Percentiles rank a stretch among this genome's conserved stretches.
These are phyloP conservation scores for Sinodicranocentrus sp. DNA, from an alignment of 2,888 invertebrate genomes.

Conservation along the genomic window DNA sequence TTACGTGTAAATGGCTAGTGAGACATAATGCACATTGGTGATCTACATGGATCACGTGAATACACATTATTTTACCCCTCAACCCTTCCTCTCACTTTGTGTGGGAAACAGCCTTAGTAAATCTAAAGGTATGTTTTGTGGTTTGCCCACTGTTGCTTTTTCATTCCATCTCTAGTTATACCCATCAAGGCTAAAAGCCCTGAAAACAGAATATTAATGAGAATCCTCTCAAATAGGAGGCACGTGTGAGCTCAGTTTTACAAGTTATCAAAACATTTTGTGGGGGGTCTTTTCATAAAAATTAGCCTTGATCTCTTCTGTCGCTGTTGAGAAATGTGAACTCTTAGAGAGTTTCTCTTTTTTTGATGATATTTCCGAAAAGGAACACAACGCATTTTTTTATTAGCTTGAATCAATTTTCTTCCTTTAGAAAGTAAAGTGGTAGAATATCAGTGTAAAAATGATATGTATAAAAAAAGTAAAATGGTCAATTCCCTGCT, in stretches of 20 bases:
- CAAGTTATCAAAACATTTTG: conserved; percentile 12
- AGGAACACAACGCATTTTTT: neutral
- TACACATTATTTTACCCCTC: neutral
- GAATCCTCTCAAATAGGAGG: neutral
- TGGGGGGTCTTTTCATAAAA: conserved; percentile 26
- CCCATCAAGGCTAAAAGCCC: conserved; percentile 11
- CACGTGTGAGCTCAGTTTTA: neutral
- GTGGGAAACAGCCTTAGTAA: too few species aligned
- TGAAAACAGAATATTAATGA: conserved; percentile 7
- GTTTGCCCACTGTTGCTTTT: conserved; percentile 18
- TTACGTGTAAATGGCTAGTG: conserved; percentile 28
- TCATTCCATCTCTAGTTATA: conserved; percentile 18
- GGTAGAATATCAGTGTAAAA: too few species aligned
- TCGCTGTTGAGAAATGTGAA: neutral
- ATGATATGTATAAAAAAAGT: neutral
- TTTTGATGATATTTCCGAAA: neutral
- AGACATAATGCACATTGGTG: neutral
- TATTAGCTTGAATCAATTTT: neutral
- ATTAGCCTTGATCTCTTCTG: conserved; percentile 24
- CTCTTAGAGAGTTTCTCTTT: neutral
- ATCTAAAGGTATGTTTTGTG: neutral
- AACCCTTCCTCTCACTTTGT: neutral
- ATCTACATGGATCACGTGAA: neutral
- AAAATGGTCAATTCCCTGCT: conserved; percentile 17
- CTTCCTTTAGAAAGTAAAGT: neutral